These are phyloP conservation scores for Pecten maximus DNA, from an alignment of 2,888 invertebrate genomes.

Conservation along the genomic window DNA sequence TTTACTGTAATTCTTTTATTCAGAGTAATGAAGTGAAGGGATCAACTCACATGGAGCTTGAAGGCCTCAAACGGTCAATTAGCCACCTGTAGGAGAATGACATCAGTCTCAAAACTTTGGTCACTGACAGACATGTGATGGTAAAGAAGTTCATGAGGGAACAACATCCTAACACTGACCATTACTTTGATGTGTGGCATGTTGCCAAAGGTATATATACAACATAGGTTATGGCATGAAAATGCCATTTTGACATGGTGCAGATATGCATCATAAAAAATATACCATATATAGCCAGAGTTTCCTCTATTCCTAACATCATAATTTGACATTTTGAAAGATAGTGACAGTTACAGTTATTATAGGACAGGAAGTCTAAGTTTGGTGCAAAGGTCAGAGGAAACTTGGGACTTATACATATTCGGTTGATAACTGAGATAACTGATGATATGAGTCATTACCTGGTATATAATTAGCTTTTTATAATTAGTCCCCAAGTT, in stretches of 20 bases:
- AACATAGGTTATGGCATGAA: too few relatives aligned
- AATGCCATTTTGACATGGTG: too few relatives aligned
- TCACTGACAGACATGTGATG: background rate
- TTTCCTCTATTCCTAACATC: too few relatives aligned
- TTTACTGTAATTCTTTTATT: too few relatives aligned
- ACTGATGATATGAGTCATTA: too few relatives aligned
- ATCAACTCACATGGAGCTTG: background rate
- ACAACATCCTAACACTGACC: background rate
- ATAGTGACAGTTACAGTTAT: background rate
- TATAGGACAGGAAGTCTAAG: background rate
- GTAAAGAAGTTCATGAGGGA: background rate
- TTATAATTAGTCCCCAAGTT: too few relatives aligned
- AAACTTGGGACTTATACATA: too few relatives aligned
- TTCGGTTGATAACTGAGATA: too few relatives aligned
- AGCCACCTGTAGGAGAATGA: background rate
- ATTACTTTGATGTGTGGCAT: background rate
- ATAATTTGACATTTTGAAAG: too few relatives aligned
- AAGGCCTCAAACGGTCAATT: background rate
- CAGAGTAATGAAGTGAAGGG: background rate
- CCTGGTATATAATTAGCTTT: too few relatives aligned
- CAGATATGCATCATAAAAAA: background rate
- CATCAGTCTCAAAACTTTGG: background rate
- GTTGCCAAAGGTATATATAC: conserved; percentile 2
- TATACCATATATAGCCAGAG: background rate
- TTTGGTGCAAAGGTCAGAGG: background rate